Conservation (phyloP, 64 coral and sea anemone genomes). For the Stichodactyla mertensii region DNA sequence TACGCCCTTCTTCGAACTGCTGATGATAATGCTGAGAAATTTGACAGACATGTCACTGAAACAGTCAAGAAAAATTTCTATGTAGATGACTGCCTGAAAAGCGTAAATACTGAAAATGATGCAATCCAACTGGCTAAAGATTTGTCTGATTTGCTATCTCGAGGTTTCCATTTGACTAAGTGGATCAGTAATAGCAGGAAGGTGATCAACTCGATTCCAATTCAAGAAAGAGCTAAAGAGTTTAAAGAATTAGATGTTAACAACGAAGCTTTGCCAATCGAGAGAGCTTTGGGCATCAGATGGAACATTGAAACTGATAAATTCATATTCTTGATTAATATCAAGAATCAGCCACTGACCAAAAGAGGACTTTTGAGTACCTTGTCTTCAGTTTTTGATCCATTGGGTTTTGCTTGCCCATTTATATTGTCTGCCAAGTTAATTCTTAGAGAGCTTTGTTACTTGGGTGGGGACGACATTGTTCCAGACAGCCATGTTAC, state of each 20-base stretch:
- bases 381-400: slow-evolving; percentile 23
- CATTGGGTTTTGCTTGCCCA: slow-evolving; percentile 22
- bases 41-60: background rate
- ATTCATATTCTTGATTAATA: background rate
- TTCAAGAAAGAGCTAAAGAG: slow-evolving; percentile 3
- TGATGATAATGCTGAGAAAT: background rate
- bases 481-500: background rate
- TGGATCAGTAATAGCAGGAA: slow-evolving; percentile 14
- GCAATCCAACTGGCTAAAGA: background rate
- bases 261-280: background rate
- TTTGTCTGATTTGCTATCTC: background rate
- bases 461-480: slow-evolving; percentile 14
- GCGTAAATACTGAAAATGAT: background rate
- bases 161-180: slow-evolving; percentile 27
- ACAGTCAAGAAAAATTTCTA: slow-evolving; percentile 19
- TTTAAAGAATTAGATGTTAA: slow-evolving; percentile 20
- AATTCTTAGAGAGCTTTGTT: slow-evolving; percentile 11
- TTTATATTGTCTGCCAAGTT: slow-evolving; percentile 16
- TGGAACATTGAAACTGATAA: slow-evolving; percentile 21
- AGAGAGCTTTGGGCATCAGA: slow-evolving; percentile 26
- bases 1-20: slow-evolving; percentile 10
- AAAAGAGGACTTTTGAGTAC: slow-evolving; percentile 14
- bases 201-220: slow-evolving; percentile 14
- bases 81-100: background rate
- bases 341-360: slow-evolving; percentile 3